Evolutionary conservation across 2,113 vertebrate species (phyloP), one percentile per base, ranked within the genome.

Genomic region (Macrotus californicus): DNA sequence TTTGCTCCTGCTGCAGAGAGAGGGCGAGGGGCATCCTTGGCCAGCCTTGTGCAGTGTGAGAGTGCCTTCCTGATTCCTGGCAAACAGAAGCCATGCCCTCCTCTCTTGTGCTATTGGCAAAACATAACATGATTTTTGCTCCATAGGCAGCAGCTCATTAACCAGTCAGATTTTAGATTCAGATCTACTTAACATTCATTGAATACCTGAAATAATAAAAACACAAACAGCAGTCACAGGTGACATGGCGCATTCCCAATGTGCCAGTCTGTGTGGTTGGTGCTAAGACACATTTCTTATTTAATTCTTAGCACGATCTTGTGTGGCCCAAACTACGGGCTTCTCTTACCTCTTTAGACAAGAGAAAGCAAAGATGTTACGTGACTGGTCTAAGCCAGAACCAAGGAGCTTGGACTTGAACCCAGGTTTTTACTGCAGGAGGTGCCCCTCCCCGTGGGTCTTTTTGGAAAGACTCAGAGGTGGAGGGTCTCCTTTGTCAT

Each of bases 221-320:
- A 18, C 50, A 15, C 5, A 5, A 61, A 36, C 5, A 10, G 6
- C 1, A 3, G 22, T 13, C 5, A 3, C n/a, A 52, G 72, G 41
- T 54, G 5, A 12, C 26, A 11, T 6, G 22, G 24, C 4, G 0
- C 4, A 16, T 34, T 54, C 16, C 41, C 43, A 5, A 1, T 46
- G 52, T 16, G n/a, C 50, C 56, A 66, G 41, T 59, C 12, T 19
- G 3, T 22, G 13, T 43, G 75, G n/a, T 36, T 7, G 50, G 29
- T n/a, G 14, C 61, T 48, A 15, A 22, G 22, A 43, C 36, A 26
- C 18, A 5, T 79, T 46, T 86, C 50, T 89, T 50, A 31, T 0
- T 52, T n/a, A 43, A 72, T 29, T 81, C 73, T 83, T 39, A 22
- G 72, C 72, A 21, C 14, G 9, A 3, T 52, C 16, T 56, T 59